Evolutionary conservation across 1,140 invertebrate species (phyloP), one percentile per base, ranked within the genome.

Genomic region (Chionoecetes opilio): DNA sequence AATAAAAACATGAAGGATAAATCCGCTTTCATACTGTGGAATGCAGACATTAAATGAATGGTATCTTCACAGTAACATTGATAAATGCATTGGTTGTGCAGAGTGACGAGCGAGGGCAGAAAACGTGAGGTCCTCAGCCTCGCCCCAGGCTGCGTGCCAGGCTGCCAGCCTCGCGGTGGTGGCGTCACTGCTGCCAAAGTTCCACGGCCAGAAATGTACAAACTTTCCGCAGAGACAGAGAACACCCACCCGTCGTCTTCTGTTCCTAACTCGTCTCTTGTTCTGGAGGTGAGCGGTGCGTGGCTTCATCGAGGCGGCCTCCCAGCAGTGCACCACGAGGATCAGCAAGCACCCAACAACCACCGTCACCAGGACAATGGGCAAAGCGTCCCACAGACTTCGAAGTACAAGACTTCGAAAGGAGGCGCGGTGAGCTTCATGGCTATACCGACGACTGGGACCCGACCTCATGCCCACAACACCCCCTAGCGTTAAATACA

Each of bases 231-330:
- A 75, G 63, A n/a, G 21, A 8, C 63, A 75, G 21, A 75, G 21
- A 75, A 75, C 63, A 75, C 63, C 63, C 63, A 75, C 63, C 63
- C 63, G 63, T 2, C 63, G 63, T 75, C 63, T 75, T 75, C 63
- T 75, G 63, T 75, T 75, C 63, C 63, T 75, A 17, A 75, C 1
- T 75, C 63, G 21, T 75, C 63, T 75, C 21, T 75, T 75, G 11
- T 11, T n/a, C n/a, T 75, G 63, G 11, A 75, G 63, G 3, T n/a
- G 9, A 75, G 6, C 63, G n/a, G 9, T 75, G 21, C n/a, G 21
- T 75, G 63, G 63, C 63, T 75, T 75, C 21, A 21, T n/a, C 21
- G 26, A 75, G 21, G 63, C 26, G n/a, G 63, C n/a, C 63, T 75
- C 63, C 21, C 63, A 75, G 9, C 63, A 75, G 1, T 75, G 63